These are phyloP conservation scores for Thunnus maccoyii DNA, from an alignment of 2,113 vertebrate species.

Conservation along the genomic window DNA sequence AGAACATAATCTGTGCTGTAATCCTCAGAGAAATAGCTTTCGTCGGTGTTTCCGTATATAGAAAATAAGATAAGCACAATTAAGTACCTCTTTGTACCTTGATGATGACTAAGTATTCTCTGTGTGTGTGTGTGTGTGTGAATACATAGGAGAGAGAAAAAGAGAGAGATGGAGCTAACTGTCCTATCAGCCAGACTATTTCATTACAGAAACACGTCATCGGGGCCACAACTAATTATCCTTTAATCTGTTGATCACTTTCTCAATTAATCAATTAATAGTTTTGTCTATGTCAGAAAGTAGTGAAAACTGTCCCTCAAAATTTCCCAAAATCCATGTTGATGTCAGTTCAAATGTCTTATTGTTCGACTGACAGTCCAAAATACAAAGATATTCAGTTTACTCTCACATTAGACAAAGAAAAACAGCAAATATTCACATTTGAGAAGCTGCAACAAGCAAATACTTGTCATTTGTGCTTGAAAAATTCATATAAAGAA, in stretches of 20 bases:
- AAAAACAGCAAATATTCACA: neutral
- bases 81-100: conserved; percentile 50
- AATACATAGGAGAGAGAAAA: conserved; percentile 15
- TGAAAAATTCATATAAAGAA: too few relatives aligned
- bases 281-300: neutral
- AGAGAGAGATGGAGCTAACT: conserved; percentile 5
- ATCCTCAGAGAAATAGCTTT: conserved; percentile 53
- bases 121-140: conserved; percentile 16
- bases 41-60: conserved; percentile 34
- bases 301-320: neutral
- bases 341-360: too few relatives aligned
- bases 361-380: too few relatives aligned
- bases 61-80: conserved; percentile 58
- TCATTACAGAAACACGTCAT: conserved; percentile 17
- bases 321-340: neutral
- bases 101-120: conserved; percentile 60
- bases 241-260: neutral
- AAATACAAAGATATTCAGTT: neutral
- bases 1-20: conserved; percentile 54
- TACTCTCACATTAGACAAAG: neutral
- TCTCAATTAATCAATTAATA: neutral
- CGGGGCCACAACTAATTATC: neutral
- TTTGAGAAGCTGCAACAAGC: neutral
- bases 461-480: too few relatives aligned
- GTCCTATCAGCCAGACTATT: neutral